A percentile compares a stretch with the other conserved stretches of the same genome.
Conservation (phyloP, 2,797 vertebrate species). For the Eulemur albifrons region DNA sequence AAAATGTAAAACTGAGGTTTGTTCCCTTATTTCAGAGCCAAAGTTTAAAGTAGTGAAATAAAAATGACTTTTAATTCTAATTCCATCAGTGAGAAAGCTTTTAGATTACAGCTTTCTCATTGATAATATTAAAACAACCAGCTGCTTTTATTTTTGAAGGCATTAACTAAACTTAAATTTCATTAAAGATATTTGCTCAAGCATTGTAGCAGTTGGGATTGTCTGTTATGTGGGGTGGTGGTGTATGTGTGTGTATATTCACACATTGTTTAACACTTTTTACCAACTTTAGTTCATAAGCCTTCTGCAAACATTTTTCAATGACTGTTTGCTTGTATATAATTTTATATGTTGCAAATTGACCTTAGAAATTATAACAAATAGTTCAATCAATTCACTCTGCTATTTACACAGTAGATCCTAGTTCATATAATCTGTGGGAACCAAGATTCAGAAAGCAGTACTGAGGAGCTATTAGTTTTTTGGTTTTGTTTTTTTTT, state of each 20-base stretch:
- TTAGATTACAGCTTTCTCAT: slow-evolving; percentile 1
- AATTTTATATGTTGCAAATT: slow-evolving; percentile 23
- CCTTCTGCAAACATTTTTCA: slow-evolving; percentile 2
- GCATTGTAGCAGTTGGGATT: not conserved
- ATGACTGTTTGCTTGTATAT: not conserved
- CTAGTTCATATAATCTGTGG: not conserved
- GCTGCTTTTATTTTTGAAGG: slow-evolving; percentile 26
- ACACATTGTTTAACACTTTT: not conserved
- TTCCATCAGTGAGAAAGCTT: not conserved
- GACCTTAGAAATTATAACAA: not conserved
- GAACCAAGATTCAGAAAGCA: not conserved
- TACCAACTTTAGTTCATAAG: slow-evolving; percentile 14
- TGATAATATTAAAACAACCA: slow-evolving; percentile 1
- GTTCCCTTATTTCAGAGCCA: not conserved
- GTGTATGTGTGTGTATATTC: not conserved
- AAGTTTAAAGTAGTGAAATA: slow-evolving; percentile 7
- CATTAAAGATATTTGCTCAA: slow-evolving; percentile 19
- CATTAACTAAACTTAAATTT: not conserved
- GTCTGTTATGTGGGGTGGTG: not conserved
- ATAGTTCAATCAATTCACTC: not conserved
- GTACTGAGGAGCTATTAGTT: not conserved
- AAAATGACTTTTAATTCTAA: slow-evolving; percentile 16
- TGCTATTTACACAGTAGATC: not conserved
- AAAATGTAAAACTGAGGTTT: not conserved
- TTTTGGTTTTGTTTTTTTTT: not conserved